phyloP scores from a whole-genome alignment of 2,888 invertebrate species.

The Agonopterix heracliana region DNA sequence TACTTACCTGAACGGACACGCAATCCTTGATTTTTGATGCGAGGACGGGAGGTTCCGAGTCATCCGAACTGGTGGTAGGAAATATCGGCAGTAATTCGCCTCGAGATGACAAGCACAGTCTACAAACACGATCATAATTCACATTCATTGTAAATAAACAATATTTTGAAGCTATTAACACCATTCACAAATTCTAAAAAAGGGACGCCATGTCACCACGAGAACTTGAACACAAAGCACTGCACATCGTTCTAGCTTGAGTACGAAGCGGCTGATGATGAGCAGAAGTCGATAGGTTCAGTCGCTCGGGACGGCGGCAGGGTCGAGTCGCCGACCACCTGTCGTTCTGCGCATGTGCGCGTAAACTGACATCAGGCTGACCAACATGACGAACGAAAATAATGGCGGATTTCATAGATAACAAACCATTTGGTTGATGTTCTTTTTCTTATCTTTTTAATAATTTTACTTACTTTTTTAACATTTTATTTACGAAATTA shows the following conservation, averaged over 20 bases:
- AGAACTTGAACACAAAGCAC: conserved; percentile 74
- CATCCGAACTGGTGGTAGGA: conserved; percentile 73
- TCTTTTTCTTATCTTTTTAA: conserved; percentile 8
- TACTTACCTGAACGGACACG: conserved; percentile 80
- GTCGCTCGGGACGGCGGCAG: conserved; percentile 54
- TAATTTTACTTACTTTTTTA: no score
- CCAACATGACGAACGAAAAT: conserved; percentile 53
- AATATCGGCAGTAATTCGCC: conserved; percentile 78
- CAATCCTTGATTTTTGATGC: conserved; percentile 79
- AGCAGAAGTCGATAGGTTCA: conserved; percentile 76
- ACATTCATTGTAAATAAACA: conserved; percentile 74
- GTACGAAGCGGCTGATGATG: conserved; percentile 76
- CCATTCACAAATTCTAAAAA: conserved; percentile 55
- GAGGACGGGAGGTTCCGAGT: conserved; percentile 72
- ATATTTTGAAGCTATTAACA: conserved; percentile 46
- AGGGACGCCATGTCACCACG: conserved; percentile 75
- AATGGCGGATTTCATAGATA: conserved; percentile 35
- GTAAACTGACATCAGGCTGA: conserved; percentile 56
- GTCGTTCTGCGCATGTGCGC: conserved; percentile 77
- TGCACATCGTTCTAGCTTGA: conserved; percentile 72
- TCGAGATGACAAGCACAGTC: conserved; percentile 78
- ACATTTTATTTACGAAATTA: not conserved
- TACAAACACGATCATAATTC: conserved; percentile 77
- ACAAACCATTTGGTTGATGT: conserved; percentile 27
- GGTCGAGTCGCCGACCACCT: conserved; percentile 75